Evolutionary conservation across 1,140 invertebrate species (phyloP).

Genomic region (Calliopsis andreniformis): DNA sequence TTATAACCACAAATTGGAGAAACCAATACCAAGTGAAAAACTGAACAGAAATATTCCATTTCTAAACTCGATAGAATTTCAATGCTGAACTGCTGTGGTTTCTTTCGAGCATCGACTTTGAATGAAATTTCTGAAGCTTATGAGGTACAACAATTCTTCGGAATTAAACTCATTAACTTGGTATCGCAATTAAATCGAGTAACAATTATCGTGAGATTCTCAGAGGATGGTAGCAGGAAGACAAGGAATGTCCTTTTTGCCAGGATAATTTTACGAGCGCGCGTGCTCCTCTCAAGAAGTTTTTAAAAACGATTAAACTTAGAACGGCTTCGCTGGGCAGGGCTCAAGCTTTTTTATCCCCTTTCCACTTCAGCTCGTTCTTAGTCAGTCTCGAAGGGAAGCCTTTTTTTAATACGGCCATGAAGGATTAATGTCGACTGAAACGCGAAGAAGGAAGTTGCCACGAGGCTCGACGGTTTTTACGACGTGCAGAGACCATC

Average conservation of each 20-base stretch:
- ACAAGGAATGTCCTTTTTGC: conserved; percentile 14
- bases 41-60: too few species aligned
- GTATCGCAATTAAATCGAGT: not conserved
- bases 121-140: too few species aligned
- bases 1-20: too few species aligned
- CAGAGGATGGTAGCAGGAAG: not conserved
- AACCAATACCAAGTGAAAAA: too few species aligned
- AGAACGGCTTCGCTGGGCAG: conserved; percentile 5
- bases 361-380: not conserved
- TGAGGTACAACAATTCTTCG: conserved; percentile 4
- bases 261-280: conserved; percentile 40
- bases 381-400: not conserved
- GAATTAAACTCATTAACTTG: conserved; percentile 29
- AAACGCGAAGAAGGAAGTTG: conserved; percentile 40
- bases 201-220: conserved; percentile 21
- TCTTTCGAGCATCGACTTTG: too few species aligned
- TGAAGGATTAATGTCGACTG: conserved; percentile 44
- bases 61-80: too few species aligned
- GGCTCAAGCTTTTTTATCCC: not conserved
- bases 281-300: conserved; percentile 19
- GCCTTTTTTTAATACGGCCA: conserved; percentile 20
- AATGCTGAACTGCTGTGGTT: too few species aligned
- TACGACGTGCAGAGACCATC: conserved; percentile 36
- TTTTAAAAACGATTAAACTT: conserved; percentile 54
- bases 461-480: conserved; percentile 21